Evolutionary conservation across 2,797 vertebrate genomes (phyloP).

Genomic region (Phylloscopus collybita): DNA sequence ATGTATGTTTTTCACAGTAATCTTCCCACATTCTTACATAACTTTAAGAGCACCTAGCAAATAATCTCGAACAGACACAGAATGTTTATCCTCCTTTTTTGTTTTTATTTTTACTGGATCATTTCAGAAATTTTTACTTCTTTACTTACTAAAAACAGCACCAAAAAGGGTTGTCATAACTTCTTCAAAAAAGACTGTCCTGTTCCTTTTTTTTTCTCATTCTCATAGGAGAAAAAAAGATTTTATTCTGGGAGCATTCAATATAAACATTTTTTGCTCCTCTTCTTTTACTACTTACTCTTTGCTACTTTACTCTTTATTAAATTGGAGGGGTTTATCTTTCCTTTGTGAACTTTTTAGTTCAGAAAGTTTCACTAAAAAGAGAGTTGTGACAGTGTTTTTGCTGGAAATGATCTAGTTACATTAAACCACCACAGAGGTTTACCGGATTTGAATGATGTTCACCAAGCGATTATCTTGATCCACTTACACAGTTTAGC

Average conservation of each 20-base stretch:
- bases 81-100: neutral
- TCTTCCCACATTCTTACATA: neutral
- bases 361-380: neutral
- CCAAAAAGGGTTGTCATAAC: neutral
- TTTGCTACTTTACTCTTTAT: neutral
- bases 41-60: neutral
- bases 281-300: neutral
- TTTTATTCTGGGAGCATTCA: neutral
- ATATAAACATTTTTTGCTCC: neutral
- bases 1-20: neutral
- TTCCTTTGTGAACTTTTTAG: neutral
- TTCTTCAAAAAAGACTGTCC: neutral
- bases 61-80: neutral
- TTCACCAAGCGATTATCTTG: neutral
- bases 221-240: neutral
- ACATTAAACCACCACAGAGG: neutral
- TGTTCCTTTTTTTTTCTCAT: neutral
- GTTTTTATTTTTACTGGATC: neutral
- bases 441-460: neutral
- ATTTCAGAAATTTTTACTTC: neutral
- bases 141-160: neutral
- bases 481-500: neutral
- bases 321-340: accelerated
- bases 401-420: neutral
- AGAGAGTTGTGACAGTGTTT: neutral